These are phyloP conservation scores for Poeciliopsis paucimaculata DNA, from an alignment of 2,797 vertebrate species.

Conservation along the genomic window DNA sequence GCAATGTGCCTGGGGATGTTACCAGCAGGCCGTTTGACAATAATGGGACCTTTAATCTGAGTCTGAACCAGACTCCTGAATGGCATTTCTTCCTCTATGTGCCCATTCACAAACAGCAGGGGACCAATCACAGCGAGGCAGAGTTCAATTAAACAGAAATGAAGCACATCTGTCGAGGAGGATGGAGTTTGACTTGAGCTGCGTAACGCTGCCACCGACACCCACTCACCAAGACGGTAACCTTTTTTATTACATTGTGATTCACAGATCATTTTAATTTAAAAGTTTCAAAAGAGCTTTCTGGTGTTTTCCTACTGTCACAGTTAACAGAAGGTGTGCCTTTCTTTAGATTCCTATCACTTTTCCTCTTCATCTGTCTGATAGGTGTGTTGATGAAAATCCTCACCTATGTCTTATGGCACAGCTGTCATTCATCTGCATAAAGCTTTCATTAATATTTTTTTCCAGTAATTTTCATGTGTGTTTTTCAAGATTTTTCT, in stretches of 20 bases:
- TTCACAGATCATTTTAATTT: not conserved
- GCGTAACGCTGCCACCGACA: not conserved
- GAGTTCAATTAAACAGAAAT: conserved; percentile 67
- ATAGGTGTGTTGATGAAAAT: not conserved
- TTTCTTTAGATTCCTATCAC: not conserved
- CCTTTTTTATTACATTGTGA: not conserved
- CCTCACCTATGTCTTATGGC: not conserved
- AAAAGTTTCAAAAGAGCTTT: not conserved
- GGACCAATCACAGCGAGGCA: conserved; percentile 66
- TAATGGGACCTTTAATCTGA: conserved; percentile 75
- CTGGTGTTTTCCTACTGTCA: not conserved
- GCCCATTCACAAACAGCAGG: conserved; percentile 70
- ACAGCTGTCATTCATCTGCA: not conserved
- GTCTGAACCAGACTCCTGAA: conserved; percentile 68
- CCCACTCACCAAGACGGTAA: conserved; percentile 10
- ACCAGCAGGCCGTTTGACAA: conserved; percentile 60
- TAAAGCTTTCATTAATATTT: not conserved
- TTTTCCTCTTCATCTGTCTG: not conserved
- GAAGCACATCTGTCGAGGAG: conserved; percentile 65
- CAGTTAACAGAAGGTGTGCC: not conserved
- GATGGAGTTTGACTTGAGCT: conserved; percentile 32
- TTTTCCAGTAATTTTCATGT: not conserved
- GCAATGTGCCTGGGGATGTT: conserved; percentile 57
- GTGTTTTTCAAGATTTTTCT: not conserved
- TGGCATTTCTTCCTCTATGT: conserved; percentile 67